These are phyloP conservation scores for Molossus alvarezi DNA, from an alignment of 2,797 vertebrate species.

Conservation along the genomic window DNA sequence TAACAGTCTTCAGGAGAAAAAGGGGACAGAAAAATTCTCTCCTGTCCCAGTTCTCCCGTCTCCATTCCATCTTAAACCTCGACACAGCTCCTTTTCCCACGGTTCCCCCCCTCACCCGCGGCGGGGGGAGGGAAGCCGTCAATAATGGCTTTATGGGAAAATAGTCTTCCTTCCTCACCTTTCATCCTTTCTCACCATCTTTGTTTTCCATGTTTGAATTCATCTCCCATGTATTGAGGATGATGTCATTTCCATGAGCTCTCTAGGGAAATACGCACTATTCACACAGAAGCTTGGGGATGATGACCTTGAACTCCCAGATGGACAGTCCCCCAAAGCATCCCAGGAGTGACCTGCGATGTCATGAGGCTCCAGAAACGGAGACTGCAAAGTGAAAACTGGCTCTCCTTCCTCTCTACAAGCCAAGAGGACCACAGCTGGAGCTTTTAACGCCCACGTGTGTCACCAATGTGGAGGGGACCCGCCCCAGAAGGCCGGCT, in stretches of 20 bases:
- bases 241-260: neutral
- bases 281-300: neutral
- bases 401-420: neutral
- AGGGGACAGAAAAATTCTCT: neutral
- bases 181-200: neutral
- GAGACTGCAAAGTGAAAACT: neutral
- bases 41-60: neutral
- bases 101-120: neutral
- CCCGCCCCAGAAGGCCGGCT: neutral
- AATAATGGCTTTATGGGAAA: neutral
- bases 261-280: neutral
- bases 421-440: neutral
- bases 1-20: neutral
- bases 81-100: rapidly evolving
- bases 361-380: neutral
- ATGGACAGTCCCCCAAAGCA: neutral
- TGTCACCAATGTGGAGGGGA: too few species aligned
- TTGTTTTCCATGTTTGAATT: neutral
- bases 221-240: neutral
- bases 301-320: neutral
- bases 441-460: too few species aligned
- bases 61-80: neutral
- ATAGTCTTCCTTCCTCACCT: neutral
- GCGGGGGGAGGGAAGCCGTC: rapidly evolving
- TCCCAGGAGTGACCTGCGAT: neutral